phyloP scores from a whole-genome alignment of 2,113 vertebrate species.

The Oxyruncus cristatus region DNA sequence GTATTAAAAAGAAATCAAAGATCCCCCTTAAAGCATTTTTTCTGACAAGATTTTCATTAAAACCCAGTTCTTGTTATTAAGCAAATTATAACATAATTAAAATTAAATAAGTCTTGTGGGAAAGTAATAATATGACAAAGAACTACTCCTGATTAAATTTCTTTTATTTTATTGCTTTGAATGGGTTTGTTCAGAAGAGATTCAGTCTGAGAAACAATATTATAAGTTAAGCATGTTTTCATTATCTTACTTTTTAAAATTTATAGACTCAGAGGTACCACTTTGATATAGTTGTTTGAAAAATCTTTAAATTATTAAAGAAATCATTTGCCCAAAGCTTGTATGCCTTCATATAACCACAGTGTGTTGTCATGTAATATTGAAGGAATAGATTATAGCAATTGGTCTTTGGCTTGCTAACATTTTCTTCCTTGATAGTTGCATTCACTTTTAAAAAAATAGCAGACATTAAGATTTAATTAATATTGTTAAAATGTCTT shows the following conservation, averaged over 20 bases:
- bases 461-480: neutral
- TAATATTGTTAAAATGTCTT: neutral
- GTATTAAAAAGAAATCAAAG: constrained; percentile 36
- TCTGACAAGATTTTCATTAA: constrained; percentile 48
- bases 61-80: constrained; percentile 34
- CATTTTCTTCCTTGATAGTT: neutral
- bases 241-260: constrained; percentile 22
- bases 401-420: neutral
- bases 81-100: constrained; percentile 51
- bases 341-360: neutral
- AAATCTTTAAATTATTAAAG: constrained; percentile 38
- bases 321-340: constrained; percentile 19
- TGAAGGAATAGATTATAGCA: neutral
- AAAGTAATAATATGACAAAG: constrained; percentile 29
- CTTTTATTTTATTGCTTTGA: neutral
- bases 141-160: neutral
- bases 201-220: neutral
- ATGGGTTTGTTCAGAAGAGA: neutral
- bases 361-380: neutral
- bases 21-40: constrained; percentile 15
- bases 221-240: constrained; percentile 6
- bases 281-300: neutral
- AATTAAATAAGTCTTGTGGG: constrained; percentile 48
- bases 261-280: neutral
- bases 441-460: neutral